phyloP scores from a whole-genome alignment of 2,797 vertebrate genomes.

The Cephalopachus bancanus region DNA sequence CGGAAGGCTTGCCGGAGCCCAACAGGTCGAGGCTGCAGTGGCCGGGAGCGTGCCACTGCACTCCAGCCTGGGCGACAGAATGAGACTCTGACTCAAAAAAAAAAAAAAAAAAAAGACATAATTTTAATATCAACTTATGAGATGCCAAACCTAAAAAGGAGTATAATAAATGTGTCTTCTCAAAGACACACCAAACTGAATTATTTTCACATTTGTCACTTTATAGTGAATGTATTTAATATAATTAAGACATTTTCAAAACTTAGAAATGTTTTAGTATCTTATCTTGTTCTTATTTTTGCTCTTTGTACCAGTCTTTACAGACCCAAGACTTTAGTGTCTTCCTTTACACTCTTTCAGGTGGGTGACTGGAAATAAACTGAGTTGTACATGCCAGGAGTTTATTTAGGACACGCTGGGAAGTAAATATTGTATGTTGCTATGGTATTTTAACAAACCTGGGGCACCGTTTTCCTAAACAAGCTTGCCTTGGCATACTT shows the following conservation, averaged over 20 bases:
- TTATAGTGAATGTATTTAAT: not conserved
- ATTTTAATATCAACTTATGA: not conserved
- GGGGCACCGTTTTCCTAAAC: not conserved
- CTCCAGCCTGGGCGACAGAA: no score
- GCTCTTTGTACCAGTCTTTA: constrained; percentile 53
- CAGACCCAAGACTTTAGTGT: constrained; percentile 53
- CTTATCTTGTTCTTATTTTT: constrained; percentile 53
- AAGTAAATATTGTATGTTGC: not conserved
- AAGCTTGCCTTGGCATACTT: not conserved
- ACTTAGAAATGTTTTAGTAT: constrained; percentile 14
- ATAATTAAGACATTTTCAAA: constrained; percentile 22
- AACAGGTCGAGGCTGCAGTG: no score
- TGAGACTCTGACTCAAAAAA: no score
- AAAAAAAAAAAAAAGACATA: no score
- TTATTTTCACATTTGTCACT: not conserved
- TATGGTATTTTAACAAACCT: not conserved
- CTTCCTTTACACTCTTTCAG: not conserved
- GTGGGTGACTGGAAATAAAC: not conserved
- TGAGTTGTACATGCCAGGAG: not conserved
- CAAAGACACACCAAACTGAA: not conserved
- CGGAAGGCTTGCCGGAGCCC: no score
- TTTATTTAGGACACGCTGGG: not conserved
- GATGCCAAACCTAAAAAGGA: not conserved
- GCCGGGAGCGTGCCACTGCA: no score
- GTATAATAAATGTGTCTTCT: not conserved